Base-by-base conservation (phyloP, 2,888 invertebrate species). In the Chironomus riparius region DNA sequence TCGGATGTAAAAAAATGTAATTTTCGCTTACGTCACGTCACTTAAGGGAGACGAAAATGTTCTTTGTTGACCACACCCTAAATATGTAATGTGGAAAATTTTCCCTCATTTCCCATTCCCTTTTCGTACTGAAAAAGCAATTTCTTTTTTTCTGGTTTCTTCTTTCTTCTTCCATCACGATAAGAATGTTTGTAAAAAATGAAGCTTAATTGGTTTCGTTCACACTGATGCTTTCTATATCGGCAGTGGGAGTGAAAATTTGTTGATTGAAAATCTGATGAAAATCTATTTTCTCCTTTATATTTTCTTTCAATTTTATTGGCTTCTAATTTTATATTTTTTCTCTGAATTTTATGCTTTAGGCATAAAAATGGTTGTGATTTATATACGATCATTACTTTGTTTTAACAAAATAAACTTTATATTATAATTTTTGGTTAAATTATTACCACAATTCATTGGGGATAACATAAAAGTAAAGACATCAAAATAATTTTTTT, bases 1-100 rank as follows among this genome's bases (percentile, higher is more conserved):
- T 70, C n/a, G 70, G 70, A 70, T 70, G 70, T 21, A 70, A 47
- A 50, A 70, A 47, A 15, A 47, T 15, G 18, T 69, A n/a, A 28
- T 56, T 56, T 56, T 56, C 56, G 28, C 50, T 70, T 70, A 24
- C 70, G 70, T 70, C 70, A 70, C 24, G 22, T 21, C n/a, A 18
- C n/a, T 18, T 15, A n/a, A 56, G 50, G 18, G 56, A 22, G 56
- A 56, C 56, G 56, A 18, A 22, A 56, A 48, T 18, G 22, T 22
- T 2, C 5, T 12, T 15, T 13, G n/a, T 18, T 56, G 56, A 18
- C 70, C 70, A 70, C 70, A 70, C 70, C 70, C 70, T 70, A 48
- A 70, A 70, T 56, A 50, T 56, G 18, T 6, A 56, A 21, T 18
- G 56, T 18, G 18, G 56, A 56, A 56, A 7, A 6, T 56, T 68